A percentile compares a stretch with the other conserved stretches of the same genome.
Evolutionary conservation across 2,113 vertebrate species (phyloP).

Genomic region (Pipa parva): DNA sequence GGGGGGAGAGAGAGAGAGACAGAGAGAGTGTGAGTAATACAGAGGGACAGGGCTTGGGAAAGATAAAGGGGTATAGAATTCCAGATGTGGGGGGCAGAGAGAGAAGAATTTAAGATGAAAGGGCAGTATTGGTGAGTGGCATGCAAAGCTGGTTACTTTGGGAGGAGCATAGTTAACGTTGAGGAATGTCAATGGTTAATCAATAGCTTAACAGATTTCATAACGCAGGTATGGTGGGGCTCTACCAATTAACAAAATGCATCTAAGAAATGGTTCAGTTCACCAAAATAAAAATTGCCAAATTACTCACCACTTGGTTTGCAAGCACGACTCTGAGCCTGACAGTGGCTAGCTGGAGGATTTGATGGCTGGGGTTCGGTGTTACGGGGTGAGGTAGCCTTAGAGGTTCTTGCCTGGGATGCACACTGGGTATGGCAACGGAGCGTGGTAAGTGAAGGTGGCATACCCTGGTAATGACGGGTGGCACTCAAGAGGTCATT

Average conservation of each 20-base stretch:
- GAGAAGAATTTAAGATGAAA: not conserved
- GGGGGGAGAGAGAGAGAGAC: too few species aligned
- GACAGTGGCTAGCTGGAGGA: constrained; percentile 77
- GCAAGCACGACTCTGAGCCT: constrained; percentile 90
- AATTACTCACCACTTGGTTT: constrained; percentile 79
- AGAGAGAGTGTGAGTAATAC: not conserved
- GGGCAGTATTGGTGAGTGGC: too few species aligned
- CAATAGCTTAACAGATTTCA: too few species aligned
- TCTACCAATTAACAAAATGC: too few species aligned
- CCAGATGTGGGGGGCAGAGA: too few species aligned
- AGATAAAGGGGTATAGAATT: too few species aligned
- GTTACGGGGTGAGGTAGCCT: constrained; percentile 81
- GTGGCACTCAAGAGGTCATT: constrained; percentile 96
- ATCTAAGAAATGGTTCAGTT: too few species aligned
- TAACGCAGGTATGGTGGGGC: too few species aligned
- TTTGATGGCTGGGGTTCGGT: constrained; percentile 49
- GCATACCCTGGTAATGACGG: constrained; percentile 97
- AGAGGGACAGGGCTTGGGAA: not conserved
- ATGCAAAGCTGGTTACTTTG: too few species aligned
- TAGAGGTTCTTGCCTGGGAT: constrained; percentile 65
- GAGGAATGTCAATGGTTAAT: too few species aligned
- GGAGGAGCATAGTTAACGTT: too few species aligned
- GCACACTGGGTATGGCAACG: constrained; percentile 92
- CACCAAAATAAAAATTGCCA: not conserved
- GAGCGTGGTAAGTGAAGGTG: constrained; percentile 89